Evolutionary conservation across 2,888 invertebrate species (phyloP).

Genomic region (Apotomis turbidana): DNA sequence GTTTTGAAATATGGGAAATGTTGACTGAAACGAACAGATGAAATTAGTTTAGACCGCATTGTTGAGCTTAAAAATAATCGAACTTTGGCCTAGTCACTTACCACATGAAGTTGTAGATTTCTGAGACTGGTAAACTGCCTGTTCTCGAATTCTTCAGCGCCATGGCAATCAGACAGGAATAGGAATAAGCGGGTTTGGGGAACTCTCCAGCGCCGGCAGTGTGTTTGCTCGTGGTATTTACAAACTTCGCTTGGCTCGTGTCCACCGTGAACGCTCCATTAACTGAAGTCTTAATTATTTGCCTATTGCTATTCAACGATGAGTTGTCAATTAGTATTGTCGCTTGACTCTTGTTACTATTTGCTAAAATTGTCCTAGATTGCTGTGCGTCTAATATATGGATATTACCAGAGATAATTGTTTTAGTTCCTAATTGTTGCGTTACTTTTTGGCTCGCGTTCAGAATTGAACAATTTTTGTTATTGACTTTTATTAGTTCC

Average conservation of each 20-base stretch:
- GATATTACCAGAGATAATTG: conserved; percentile 81
- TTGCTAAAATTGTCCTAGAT: conserved; percentile 79
- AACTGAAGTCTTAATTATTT: conserved; percentile 79
- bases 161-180: conserved; percentile 99
- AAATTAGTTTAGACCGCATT: neutral
- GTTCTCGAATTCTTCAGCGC: conserved; percentile 97
- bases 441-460: conserved; percentile 76
- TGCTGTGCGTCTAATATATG: conserved; percentile 80
- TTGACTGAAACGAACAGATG: conserved; percentile 84
- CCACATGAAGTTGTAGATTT: conserved; percentile 99
- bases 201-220: conserved; percentile 86
- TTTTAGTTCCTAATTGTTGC: conserved; percentile 77
- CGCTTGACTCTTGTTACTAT: conserved; percentile 76
- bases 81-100: conserved; percentile 74
- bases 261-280: conserved; percentile 72
- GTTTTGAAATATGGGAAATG: conserved; percentile 99
- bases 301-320: conserved; percentile 75
- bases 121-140: conserved; percentile 97
- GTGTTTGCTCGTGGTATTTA: conserved; percentile 71
- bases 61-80: no score
- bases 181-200: conserved; percentile 98
- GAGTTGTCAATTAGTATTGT: conserved; percentile 80
- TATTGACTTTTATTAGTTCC: conserved; percentile 76
- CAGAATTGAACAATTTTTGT: conserved; percentile 77
- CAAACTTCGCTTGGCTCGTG: conserved; percentile 72